A percentile compares a stretch with the other conserved stretches of the same genome.
Evolutionary conservation across 2,797 vertebrate species (phyloP).

Genomic region (Lacerta bilineata): DNA sequence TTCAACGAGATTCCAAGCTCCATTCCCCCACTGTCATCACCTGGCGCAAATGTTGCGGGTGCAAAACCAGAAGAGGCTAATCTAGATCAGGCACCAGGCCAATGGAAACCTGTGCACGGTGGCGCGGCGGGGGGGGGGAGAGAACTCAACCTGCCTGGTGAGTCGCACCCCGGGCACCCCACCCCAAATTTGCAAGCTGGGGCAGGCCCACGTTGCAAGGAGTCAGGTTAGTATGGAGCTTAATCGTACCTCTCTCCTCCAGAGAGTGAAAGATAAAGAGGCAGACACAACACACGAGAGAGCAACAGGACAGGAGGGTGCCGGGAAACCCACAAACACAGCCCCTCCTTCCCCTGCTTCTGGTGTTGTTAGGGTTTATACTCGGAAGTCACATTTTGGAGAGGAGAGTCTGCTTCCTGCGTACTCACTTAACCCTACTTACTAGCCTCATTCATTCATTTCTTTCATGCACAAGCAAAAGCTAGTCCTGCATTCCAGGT

Average conservation of each 20-base stretch:
- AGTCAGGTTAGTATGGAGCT: neutral
- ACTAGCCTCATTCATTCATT: neutral
- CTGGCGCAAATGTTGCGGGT: neutral
- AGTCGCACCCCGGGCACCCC: neutral
- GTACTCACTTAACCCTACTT: neutral
- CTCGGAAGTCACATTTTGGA: neutral
- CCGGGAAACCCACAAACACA: neutral
- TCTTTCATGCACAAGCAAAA: neutral
- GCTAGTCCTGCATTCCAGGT: neutral
- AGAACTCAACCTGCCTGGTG: slow-evolving; percentile 28
- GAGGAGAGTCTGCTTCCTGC: neutral
- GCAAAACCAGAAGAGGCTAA: neutral
- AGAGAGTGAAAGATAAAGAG: neutral
- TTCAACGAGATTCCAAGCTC: neutral
- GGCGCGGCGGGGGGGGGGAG: neutral
- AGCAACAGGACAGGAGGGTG: neutral
- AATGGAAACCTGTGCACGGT: fast-evolving
- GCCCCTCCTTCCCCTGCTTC: neutral
- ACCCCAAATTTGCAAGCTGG: slow-evolving; percentile 5
- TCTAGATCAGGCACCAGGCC: slow-evolving; percentile 16
- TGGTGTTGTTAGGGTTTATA: too few species aligned
- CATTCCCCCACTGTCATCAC: neutral
- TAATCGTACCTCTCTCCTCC: neutral
- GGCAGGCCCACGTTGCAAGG: neutral
- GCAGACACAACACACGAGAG: too few species aligned